Conservation (phyloP, 2,113 vertebrate species). For the Poeciliopsis prolifica region DNA sequence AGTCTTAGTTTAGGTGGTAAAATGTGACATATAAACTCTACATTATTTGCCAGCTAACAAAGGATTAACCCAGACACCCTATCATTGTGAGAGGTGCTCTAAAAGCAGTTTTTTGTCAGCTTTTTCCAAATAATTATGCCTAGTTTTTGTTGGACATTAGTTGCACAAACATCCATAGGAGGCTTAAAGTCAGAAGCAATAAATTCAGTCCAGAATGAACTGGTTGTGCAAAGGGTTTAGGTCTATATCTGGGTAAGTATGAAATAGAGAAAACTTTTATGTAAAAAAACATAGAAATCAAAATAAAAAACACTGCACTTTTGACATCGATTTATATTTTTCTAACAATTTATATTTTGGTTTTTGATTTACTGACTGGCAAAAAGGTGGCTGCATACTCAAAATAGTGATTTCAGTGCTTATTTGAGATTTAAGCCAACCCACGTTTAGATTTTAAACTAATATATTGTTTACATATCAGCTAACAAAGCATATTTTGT, state of each 20-base stretch:
- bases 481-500: too few relatives aligned
- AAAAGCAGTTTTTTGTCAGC: not conserved
- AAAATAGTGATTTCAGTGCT: too few relatives aligned
- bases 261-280: not conserved
- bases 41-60: not conserved
- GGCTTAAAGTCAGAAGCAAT: not conserved
- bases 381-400: too few relatives aligned
- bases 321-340: not conserved
- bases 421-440: too few relatives aligned
- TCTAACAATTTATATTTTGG: too few relatives aligned
- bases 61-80: not conserved
- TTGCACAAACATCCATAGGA: not conserved
- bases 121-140: not conserved
- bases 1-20: not conserved
- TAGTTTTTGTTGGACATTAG: not conserved
- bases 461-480: too few relatives aligned
- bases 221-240: not conserved
- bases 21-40: too few relatives aligned
- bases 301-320: not conserved
- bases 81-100: not conserved
- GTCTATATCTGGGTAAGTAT: too few relatives aligned
- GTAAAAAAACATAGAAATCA: not conserved
- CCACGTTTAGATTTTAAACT: too few relatives aligned
- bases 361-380: too few relatives aligned
- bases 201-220: not conserved